These are phyloP conservation scores for Larimichthys crocea DNA, from an alignment of 2,113 vertebrate genomes.

Conservation along the genomic window DNA sequence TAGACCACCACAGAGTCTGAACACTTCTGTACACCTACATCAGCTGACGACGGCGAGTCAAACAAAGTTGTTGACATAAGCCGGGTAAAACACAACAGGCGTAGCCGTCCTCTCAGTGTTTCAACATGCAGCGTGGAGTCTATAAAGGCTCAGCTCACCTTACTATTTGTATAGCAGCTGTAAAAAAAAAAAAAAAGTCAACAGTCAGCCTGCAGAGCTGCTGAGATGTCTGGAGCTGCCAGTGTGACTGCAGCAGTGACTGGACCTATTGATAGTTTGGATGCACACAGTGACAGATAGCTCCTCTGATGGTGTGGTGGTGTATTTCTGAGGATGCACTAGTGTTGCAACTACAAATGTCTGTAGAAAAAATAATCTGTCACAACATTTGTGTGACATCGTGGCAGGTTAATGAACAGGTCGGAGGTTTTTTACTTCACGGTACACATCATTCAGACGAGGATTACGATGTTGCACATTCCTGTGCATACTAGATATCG, in stretches of 20 bases:
- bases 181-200: slow-evolving; percentile 12
- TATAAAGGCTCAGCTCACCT: slow-evolving; percentile 32
- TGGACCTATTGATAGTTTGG: slow-evolving; percentile 6
- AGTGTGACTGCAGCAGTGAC: slow-evolving; percentile 27
- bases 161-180: slow-evolving; percentile 7
- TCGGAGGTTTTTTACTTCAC: background rate
- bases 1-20: background rate
- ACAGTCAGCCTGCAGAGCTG: slow-evolving; percentile 2
- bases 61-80: slow-evolving; percentile 53
- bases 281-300: slow-evolving; percentile 11
- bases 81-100: slow-evolving; percentile 20
- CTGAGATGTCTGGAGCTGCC: slow-evolving; percentile 27
- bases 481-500: background rate
- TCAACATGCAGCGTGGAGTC: slow-evolving; percentile 32
- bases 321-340: slow-evolving; percentile 20
- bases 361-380: slow-evolving; percentile 10
- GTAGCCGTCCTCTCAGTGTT: slow-evolving; percentile 15
- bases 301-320: slow-evolving; percentile 12
- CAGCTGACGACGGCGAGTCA: slow-evolving; percentile 27
- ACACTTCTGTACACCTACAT: slow-evolving; percentile 20
- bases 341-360: slow-evolving; percentile 46
- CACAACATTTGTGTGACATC: background rate
- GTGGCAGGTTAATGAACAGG: background rate
- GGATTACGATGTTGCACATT: slow-evolving; percentile 1
- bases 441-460: background rate